Base-by-base conservation (phyloP, 2,888 invertebrate genomes). In the Caenorhabditis parvicauda region DNA sequence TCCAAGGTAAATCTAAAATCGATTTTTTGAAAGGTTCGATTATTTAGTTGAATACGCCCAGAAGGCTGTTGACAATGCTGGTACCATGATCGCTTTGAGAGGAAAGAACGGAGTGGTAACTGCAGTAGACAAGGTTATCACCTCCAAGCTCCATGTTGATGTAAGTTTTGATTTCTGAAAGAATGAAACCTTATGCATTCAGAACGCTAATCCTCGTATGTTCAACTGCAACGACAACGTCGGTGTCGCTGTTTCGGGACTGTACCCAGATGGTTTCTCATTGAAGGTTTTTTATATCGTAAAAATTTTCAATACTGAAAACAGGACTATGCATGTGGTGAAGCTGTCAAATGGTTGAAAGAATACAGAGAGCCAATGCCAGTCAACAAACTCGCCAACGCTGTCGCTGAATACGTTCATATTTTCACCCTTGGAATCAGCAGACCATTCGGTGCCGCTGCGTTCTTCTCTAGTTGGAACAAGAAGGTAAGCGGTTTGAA, bases 381-480 rank as follows among this genome's bases (percentile, higher is more conserved):
- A 0, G 82, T 95, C 25, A 90, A 92, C 76, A 74, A 78, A 47
- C 59, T 81, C 22, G 72, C 76, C 19, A 55, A 64, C 39, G 32
- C 67, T 4, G 67, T 98, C 2, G 89, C 95, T 4, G 91, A 91
- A 87, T 96, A 94, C 83, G 89, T 96, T 86, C 98, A 99, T 83
- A 94, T 95, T 0, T 94, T 96, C 84, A 99, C 98, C 5, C 84
- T 99, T 56, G 96, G 96, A 86, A 94, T 94, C 83, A 91, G 92
- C n/a, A 87, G 98, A 72, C 98, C 98, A 0, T 99, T 93, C 82
- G 98, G 98, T 14, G 90, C 92, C 79, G 89, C 92, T 12, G 87
- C 91, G 39, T 89, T 98, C 65, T 85, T 98, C 75, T 89, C 91
- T 14, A 87, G 74, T 2, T 81, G 70, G 70, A 72, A 75, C 59